These are phyloP conservation scores for Adelosebastes latens DNA, from an alignment of 2,797 vertebrate genomes.

Conservation along the genomic window DNA sequence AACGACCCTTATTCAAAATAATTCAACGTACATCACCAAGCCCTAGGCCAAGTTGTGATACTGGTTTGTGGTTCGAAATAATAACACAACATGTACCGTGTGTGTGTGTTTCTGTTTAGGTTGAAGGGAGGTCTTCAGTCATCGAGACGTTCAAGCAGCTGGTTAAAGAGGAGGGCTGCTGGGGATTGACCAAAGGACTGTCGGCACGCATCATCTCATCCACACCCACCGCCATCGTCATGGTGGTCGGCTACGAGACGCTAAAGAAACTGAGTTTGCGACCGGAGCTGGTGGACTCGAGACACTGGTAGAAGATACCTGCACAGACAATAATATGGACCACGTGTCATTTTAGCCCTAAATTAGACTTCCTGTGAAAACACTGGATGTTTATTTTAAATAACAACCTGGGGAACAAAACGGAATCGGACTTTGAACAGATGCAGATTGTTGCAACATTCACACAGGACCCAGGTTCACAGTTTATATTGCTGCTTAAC, in stretches of 20 bases:
- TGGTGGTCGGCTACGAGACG: slow-evolving; percentile 96
- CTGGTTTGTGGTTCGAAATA: neutral
- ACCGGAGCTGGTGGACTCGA: slow-evolving; percentile 94
- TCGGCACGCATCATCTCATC: slow-evolving; percentile 96
- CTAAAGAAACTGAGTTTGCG: slow-evolving; percentile 96
- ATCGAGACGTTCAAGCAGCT: slow-evolving; percentile 92
- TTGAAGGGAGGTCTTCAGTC: slow-evolving; percentile 93
- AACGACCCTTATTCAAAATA: neutral
- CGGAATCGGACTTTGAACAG: neutral
- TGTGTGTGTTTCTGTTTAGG: slow-evolving; percentile 74
- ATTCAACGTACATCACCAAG: no score
- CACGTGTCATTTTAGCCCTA: slow-evolving; percentile 35
- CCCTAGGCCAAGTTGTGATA: neutral
- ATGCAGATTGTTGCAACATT: neutral
- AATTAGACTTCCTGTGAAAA: slow-evolving; percentile 4
- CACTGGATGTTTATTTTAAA: slow-evolving; percentile 14
- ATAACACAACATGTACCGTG: neutral
- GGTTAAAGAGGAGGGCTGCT: slow-evolving; percentile 91
- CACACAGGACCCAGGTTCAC: neutral
- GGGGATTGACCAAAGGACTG: slow-evolving; percentile 97
- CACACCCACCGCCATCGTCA: slow-evolving; percentile 94
- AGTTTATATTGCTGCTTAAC: slow-evolving; percentile 4
- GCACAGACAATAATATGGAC: neutral
- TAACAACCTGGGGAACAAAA: slow-evolving; percentile 14
- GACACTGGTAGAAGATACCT: slow-evolving; percentile 89